phyloP scores from a whole-genome alignment of 2,888 invertebrate species.

The Drosophila mayaguana region DNA sequence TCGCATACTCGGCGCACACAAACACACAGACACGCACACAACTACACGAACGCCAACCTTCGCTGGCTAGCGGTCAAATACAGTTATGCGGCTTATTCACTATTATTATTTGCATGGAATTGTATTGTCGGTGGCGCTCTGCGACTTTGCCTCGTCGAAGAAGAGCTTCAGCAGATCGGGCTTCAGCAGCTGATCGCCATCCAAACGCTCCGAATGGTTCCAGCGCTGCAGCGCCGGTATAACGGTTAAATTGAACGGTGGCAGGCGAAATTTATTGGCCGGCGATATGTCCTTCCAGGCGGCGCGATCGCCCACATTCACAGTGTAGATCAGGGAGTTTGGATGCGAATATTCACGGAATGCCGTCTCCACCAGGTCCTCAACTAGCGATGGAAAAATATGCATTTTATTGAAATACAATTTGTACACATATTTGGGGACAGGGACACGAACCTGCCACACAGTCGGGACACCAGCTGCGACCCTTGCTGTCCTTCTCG shows the following conservation, averaged over 20 bases:
- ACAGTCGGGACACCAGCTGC: conserved; percentile 96
- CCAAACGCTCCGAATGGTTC: conserved; percentile 89
- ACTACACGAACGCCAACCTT: no score
- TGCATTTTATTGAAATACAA: neutral
- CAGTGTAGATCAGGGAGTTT: conserved; percentile 88
- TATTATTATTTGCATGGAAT: conserved; percentile 38
- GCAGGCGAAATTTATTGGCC: conserved; percentile 91
- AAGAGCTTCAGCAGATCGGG: conserved; percentile 90
- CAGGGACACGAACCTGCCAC: conserved; percentile 87
- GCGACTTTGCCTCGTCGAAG: conserved; percentile 86
- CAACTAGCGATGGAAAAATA: conserved; percentile 33
- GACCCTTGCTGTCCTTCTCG: conserved; percentile 86
- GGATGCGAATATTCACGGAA: conserved; percentile 86
- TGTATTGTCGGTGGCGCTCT: conserved; percentile 23
- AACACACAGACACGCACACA: neutral
- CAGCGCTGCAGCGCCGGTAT: conserved; percentile 88
- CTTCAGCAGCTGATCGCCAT: conserved; percentile 90
- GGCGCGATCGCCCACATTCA: conserved; percentile 90
- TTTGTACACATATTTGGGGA: neutral
- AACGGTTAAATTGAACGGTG: conserved; percentile 88
- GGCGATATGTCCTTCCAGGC: conserved; percentile 89
- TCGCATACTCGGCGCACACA: neutral
- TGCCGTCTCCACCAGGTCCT: conserved; percentile 89
- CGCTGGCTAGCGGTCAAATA: conserved; percentile 2
- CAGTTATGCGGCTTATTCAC: conserved; percentile 4